Conservation (phyloP, 2,113 vertebrate genomes). For the Vidua macroura region DNA sequence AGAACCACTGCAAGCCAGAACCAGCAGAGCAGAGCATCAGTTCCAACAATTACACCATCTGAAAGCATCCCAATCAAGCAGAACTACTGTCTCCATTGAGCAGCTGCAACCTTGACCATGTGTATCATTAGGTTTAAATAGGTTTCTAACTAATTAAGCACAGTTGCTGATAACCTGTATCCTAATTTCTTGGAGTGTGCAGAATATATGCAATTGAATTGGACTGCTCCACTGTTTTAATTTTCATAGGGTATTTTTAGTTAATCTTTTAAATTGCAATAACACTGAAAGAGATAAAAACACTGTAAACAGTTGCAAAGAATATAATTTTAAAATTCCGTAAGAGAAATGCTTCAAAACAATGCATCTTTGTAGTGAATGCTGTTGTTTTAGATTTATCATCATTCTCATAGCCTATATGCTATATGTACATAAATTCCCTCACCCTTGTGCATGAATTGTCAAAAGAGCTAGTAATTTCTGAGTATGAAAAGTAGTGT, state of each 20-base stretch:
- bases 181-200: background rate
- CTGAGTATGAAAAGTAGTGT: background rate
- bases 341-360: background rate
- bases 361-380: background rate
- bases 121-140: background rate
- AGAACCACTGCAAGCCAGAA: background rate
- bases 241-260: background rate
- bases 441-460: background rate
- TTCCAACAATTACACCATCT: background rate
- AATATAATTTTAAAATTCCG: background rate
- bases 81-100: background rate
- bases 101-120: background rate
- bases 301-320: background rate
- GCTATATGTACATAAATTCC: background rate
- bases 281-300: background rate
- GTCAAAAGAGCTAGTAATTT: background rate
- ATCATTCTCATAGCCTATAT: background rate
- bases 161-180: constrained; percentile 14
- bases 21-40: background rate
- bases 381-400: background rate
- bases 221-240: background rate
- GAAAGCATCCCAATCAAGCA: constrained; percentile 8
- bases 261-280: background rate
- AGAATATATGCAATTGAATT: background rate
- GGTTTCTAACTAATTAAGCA: constrained; percentile 31